A percentile compares a stretch with the other conserved stretches of the same genome.
phyloP scores from a whole-genome alignment of 2,888 invertebrate species.

The Drosophila pegasa region DNA sequence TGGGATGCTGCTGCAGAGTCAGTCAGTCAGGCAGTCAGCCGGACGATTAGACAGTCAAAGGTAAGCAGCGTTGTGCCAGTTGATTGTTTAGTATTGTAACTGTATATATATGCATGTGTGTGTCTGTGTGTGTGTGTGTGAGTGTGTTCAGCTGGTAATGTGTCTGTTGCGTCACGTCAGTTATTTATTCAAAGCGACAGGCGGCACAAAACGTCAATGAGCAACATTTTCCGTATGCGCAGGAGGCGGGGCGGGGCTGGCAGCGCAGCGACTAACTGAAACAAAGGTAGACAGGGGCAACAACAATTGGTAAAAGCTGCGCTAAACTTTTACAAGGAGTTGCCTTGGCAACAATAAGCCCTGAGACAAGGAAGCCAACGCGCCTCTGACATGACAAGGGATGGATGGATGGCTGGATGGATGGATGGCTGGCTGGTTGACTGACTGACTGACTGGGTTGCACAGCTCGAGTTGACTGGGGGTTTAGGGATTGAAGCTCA shows the following conservation, averaged over 20 bases:
- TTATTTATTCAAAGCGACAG: slow-evolving; percentile 81
- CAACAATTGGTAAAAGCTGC: slow-evolving; percentile 45
- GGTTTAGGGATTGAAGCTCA: slow-evolving; percentile 14
- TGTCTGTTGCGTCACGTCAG: slow-evolving; percentile 77
- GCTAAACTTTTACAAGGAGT: slow-evolving; percentile 67
- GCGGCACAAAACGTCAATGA: slow-evolving; percentile 82
- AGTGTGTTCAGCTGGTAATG: slow-evolving; percentile 58
- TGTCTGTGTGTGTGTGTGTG: slow-evolving; percentile 13
- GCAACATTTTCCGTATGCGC: slow-evolving; percentile 68
- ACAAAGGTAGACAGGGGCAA: slow-evolving; percentile 43
- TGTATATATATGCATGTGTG: slow-evolving; percentile 20
- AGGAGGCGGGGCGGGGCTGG: no score
- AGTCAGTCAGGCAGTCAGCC: slow-evolving; percentile 28
- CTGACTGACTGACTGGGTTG: slow-evolving; percentile 53
- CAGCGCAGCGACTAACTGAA: slow-evolving; percentile 30
- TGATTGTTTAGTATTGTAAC: slow-evolving; percentile 67
- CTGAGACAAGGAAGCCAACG: slow-evolving; percentile 38
- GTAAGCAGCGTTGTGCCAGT: slow-evolving; percentile 45
- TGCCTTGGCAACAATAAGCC: slow-evolving; percentile 60
- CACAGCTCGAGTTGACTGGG: slow-evolving; percentile 15
- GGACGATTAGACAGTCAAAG: slow-evolving; percentile 53
- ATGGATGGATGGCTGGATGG: slow-evolving; percentile 57
- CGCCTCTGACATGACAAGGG: slow-evolving; percentile 78
- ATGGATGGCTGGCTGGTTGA: slow-evolving; percentile 19
- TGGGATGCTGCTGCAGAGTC: slow-evolving; percentile 17